Evolutionary conservation across 2,888 invertebrate genomes (phyloP).

Genomic region (Oscheius sp.): DNA sequence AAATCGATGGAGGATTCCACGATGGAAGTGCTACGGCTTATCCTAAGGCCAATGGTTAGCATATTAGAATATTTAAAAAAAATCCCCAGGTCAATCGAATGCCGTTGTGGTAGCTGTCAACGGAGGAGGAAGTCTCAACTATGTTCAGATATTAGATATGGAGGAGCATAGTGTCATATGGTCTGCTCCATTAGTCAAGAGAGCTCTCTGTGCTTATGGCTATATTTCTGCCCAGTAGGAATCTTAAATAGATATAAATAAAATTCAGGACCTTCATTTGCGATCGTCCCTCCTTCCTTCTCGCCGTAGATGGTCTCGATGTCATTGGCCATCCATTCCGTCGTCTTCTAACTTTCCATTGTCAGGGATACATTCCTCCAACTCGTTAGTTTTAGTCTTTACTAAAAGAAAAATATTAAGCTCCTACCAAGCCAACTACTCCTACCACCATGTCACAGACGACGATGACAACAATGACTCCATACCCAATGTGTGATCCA

Average conservation of each 20-base stretch:
- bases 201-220: constrained; percentile 46
- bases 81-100: constrained; percentile 21
- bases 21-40: constrained; percentile 42
- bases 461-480: constrained; percentile 23
- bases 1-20: constrained; percentile 40
- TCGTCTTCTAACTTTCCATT: constrained; percentile 51
- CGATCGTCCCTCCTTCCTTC: constrained; percentile 39
- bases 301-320: constrained; percentile 54
- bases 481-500: constrained; percentile 29
- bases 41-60: constrained; percentile 38
- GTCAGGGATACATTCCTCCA: constrained; percentile 42
- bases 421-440: background rate
- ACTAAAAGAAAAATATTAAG: background rate
- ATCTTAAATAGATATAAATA: background rate
- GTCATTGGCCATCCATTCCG: constrained; percentile 56
- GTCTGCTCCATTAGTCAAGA: constrained; percentile 47
- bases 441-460: constrained; percentile 18
- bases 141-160: constrained; percentile 49
- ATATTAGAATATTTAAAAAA: background rate
- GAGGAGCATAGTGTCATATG: constrained; percentile 50
- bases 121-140: constrained; percentile 35
- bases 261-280: constrained; percentile 51
- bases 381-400: constrained; percentile 21
- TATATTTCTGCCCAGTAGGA: constrained; percentile 42
- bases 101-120: constrained; percentile 42